Percentiles rank a stretch among this genome's conserved stretches.
phyloP scores from a whole-genome alignment of 2,888 invertebrate genomes.

The Argyra leucocephala region DNA sequence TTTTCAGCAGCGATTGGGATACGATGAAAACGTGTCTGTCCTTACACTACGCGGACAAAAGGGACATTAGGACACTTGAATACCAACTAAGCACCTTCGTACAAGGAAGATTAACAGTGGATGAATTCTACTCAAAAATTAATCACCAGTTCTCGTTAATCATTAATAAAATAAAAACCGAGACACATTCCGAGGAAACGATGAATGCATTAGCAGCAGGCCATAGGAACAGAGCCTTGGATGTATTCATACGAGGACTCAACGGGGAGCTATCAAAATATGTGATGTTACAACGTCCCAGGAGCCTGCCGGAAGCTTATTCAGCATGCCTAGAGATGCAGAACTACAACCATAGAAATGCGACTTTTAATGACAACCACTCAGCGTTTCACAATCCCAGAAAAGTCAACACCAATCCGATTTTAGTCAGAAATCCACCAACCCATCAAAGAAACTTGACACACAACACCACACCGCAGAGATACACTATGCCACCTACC shows the following conservation, averaged over 20 bases:
- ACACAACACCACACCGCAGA: too few species aligned
- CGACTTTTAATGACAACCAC: neutral
- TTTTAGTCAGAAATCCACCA: neutral
- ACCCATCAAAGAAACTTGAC: too few species aligned
- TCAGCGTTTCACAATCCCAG: slow-evolving; percentile 11
- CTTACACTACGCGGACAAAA: slow-evolving; percentile 18
- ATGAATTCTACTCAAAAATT: slow-evolving; percentile 13
- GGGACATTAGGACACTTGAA: slow-evolving; percentile 14
- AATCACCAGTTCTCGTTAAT: slow-evolving; percentile 11
- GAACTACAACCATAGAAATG: slow-evolving; percentile 7
- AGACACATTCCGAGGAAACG: neutral
- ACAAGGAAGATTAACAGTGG: slow-evolving; percentile 14
- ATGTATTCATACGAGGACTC: slow-evolving; percentile 14
- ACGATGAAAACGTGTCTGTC: too few species aligned
- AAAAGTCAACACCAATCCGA: slow-evolving; percentile 9
- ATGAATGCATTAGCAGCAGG: slow-evolving; percentile 7
- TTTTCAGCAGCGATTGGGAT: slow-evolving; percentile 13
- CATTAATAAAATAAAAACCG: slow-evolving; percentile 13
- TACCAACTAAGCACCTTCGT: slow-evolving; percentile 13
- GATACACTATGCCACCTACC: too few species aligned
- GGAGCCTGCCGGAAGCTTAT: slow-evolving; percentile 14
- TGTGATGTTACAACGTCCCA: slow-evolving; percentile 11
- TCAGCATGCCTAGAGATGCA: slow-evolving; percentile 16
- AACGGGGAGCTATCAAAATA: too few species aligned
- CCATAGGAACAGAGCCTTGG: slow-evolving; percentile 10